A percentile compares a stretch with the other conserved stretches of the same genome.
These are phyloP conservation scores for Lomographa bimaculata DNA, from an alignment of 2,888 invertebrate species.

Conservation along the genomic window DNA sequence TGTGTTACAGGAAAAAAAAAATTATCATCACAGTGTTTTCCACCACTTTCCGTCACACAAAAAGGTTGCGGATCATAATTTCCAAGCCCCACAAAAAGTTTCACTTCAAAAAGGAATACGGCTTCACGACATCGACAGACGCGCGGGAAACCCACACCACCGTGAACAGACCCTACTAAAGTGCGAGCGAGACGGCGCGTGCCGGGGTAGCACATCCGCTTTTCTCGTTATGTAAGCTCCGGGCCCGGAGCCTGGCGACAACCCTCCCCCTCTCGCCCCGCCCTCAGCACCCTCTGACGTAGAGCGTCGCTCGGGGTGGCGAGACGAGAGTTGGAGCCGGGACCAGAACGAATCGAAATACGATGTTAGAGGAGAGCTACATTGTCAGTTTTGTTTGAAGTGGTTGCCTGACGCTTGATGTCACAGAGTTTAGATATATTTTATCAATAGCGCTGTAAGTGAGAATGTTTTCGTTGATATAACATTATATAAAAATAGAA, in stretches of 20 bases:
- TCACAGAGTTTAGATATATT: too few species aligned
- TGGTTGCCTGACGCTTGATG: too few species aligned
- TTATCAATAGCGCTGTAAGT: too few species aligned
- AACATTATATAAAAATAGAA: too few species aligned
- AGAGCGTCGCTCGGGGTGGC: constrained; percentile 17
- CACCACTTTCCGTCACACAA: too few species aligned
- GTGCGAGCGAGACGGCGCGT: constrained; percentile 65
- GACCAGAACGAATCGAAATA: constrained; percentile 31
- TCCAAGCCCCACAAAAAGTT: too few species aligned
- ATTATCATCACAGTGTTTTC: too few species aligned
- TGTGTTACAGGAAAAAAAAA: too few species aligned
- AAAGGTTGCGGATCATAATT: too few species aligned
- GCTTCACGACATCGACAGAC: too few species aligned
- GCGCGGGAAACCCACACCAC: constrained; percentile 40
- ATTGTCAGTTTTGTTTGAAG: constrained; percentile 21
- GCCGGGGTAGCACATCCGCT: constrained; percentile 71
- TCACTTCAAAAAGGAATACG: too few species aligned
- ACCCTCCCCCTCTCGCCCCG: constrained; percentile 33
- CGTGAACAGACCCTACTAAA: constrained; percentile 38
- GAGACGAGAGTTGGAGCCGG: constrained; percentile 20
- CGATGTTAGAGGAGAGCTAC: constrained; percentile 24
- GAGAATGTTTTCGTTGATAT: too few species aligned
- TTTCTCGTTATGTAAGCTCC: constrained; percentile 81
- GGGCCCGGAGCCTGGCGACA: constrained; percentile 74
- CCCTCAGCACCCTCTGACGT: constrained; percentile 27